phyloP scores from a whole-genome alignment of 2,888 invertebrate genomes.

The Calliphora vomitoria region DNA sequence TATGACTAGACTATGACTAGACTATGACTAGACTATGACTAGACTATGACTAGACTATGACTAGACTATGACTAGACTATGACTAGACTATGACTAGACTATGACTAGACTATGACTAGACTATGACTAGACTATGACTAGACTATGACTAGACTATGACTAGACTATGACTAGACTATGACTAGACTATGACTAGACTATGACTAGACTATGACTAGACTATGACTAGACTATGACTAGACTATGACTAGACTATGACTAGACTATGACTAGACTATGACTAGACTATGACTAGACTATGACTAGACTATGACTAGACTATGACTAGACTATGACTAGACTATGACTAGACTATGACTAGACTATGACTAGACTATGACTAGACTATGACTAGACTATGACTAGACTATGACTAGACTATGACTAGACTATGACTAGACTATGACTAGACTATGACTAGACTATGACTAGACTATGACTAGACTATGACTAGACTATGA shows the following conservation, averaged over 20 bases:
- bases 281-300: neutral
- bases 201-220: neutral
- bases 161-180: neutral
- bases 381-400: too few species aligned
- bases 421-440: too few species aligned
- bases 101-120: neutral
- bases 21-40: neutral
- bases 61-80: neutral
- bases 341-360: too few species aligned
- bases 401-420: too few species aligned
- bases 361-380: too few species aligned
- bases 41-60: constrained; percentile 9
- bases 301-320: too few species aligned
- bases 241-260: neutral
- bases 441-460: too few species aligned
- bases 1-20: neutral
- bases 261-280: neutral
- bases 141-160: neutral
- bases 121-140: neutral
- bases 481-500: too few species aligned
- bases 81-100: constrained; percentile 9
- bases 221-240: neutral
- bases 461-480: too few species aligned
- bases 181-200: neutral
- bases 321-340: too few species aligned